phyloP scores from a whole-genome alignment of 2,888 invertebrate species.

The Thymelicus lineola region DNA sequence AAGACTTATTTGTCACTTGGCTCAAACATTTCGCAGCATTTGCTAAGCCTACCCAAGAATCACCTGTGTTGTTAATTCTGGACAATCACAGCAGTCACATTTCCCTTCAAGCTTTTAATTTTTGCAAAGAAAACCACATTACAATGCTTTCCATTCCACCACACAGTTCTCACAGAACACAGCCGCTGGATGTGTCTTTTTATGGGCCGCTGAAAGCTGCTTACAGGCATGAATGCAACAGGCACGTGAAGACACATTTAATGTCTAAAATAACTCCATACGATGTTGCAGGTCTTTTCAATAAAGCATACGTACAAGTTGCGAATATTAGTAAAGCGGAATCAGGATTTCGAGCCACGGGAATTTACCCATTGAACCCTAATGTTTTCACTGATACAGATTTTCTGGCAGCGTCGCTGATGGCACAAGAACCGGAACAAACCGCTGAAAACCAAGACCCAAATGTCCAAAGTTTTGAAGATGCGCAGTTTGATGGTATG shows the following conservation, averaged over 20 bases:
- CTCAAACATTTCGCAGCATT: slow-evolving; percentile 50
- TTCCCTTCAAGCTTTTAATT: slow-evolving; percentile 46
- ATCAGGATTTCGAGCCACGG: slow-evolving; percentile 41
- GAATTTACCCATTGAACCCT: slow-evolving; percentile 42
- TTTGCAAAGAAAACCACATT: slow-evolving; percentile 47
- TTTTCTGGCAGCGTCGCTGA: slow-evolving; percentile 31
- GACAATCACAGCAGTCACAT: slow-evolving; percentile 46
- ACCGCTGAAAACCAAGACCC: slow-evolving; percentile 18
- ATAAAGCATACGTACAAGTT: slow-evolving; percentile 46
- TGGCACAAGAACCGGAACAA: slow-evolving; percentile 5
- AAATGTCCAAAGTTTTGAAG: slow-evolving; percentile 2
- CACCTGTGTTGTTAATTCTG: slow-evolving; percentile 52
- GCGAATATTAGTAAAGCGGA: slow-evolving; percentile 41
- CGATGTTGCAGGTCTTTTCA: slow-evolving; percentile 46
- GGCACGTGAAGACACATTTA: slow-evolving; percentile 45
- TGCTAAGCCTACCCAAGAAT: slow-evolving; percentile 52
- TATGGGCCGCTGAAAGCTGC: slow-evolving; percentile 45
- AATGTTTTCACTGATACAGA: slow-evolving; percentile 42
- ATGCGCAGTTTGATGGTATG: slow-evolving; percentile 28
- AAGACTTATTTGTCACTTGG: slow-evolving; percentile 48
- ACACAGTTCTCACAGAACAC: slow-evolving; percentile 46
- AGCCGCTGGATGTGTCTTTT: slow-evolving; percentile 46
- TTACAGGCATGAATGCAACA: slow-evolving; percentile 47
- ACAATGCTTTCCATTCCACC: slow-evolving; percentile 48
- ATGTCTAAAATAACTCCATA: slow-evolving; percentile 46